phyloP scores from a whole-genome alignment of 30 jellyfish, hydroid and myxozoan species.

The Nemopilema nomurai region DNA sequence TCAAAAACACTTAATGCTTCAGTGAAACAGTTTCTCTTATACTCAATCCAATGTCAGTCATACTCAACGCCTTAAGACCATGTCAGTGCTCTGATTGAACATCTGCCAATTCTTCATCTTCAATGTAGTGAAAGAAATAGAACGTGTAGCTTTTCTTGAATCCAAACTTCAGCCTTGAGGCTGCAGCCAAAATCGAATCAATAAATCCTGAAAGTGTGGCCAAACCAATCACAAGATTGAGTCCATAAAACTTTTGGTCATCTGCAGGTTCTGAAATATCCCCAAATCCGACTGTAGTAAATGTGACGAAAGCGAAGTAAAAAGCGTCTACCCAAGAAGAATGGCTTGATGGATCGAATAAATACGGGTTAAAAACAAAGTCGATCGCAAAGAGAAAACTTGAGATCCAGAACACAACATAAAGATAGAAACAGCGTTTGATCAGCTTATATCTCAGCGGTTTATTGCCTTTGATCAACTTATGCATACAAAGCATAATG shows the following conservation, averaged over 20 bases:
- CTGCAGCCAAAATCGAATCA: conserved; percentile 6
- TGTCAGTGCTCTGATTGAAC: background rate
- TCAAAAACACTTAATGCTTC: too few relatives aligned
- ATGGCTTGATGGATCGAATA: background rate
- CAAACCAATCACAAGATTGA: conserved; percentile 8
- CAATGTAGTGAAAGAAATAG: background rate
- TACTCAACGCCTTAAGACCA: too few relatives aligned
- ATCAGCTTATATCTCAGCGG: conserved; percentile 32
- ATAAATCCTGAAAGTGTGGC: conserved; percentile 32
- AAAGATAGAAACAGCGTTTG: conserved; percentile 17
- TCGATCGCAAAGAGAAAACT: background rate
- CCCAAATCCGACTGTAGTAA: conserved; percentile 56
- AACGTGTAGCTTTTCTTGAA: background rate
- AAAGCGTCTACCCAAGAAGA: conserved; percentile 20
- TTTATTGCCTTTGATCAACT: conserved; percentile 15
- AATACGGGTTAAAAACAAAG: background rate
- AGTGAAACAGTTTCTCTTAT: too few relatives aligned
- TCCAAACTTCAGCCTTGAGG: conserved; percentile 7
- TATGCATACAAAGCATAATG: conserved; percentile 25
- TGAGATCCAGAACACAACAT: conserved; percentile 1
- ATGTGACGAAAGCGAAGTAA: conserved; percentile 43
- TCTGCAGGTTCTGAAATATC: conserved; percentile 26
- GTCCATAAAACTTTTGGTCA: background rate
- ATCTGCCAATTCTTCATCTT: background rate
- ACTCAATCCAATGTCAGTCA: too few relatives aligned